Evolutionary conservation across 2,113 vertebrate species (phyloP).

Genomic region (Micromys minutus): DNA sequence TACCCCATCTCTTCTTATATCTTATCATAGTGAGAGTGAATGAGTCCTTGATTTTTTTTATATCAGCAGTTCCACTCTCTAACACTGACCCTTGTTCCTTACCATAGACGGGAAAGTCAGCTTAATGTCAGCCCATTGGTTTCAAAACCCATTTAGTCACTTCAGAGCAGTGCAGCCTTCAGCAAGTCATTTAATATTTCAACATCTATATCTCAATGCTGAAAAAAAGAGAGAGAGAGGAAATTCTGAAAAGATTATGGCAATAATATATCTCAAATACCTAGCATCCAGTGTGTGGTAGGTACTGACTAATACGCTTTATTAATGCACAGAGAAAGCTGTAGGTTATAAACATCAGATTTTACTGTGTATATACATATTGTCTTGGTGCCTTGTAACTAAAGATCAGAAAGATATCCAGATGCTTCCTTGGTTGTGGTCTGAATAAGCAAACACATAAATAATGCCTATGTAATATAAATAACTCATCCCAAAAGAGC

Average conservation of each 20-base stretch:
- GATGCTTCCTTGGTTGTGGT: not conserved
- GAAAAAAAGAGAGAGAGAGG: not conserved
- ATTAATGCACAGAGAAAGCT: not conserved
- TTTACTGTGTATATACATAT: not conserved
- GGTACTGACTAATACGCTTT: not conserved
- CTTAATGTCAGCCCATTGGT: not conserved
- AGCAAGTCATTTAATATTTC: not conserved
- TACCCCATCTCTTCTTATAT: rapidly evolving
- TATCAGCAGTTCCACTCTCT: not conserved
- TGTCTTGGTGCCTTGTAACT: not conserved
- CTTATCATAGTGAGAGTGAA: not conserved
- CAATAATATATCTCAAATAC: not conserved
- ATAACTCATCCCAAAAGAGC: not conserved
- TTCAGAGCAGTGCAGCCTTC: not conserved
- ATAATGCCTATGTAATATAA: not conserved
- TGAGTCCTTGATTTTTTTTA: not conserved
- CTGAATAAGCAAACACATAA: not conserved
- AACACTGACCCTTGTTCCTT: rapidly evolving
- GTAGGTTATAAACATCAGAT: not conserved
- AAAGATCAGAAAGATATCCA: slow-evolving; percentile 8
- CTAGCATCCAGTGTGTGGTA: not conserved
- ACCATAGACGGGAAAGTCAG: not conserved
- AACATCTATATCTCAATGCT: not conserved
- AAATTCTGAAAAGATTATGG: slow-evolving; percentile 23
- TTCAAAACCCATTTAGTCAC: not conserved